Percentiles rank a stretch among this genome's conserved stretches.
Evolutionary conservation across 2,888 invertebrate species (phyloP).

Genomic region (Synanthedon tipuliformis): DNA sequence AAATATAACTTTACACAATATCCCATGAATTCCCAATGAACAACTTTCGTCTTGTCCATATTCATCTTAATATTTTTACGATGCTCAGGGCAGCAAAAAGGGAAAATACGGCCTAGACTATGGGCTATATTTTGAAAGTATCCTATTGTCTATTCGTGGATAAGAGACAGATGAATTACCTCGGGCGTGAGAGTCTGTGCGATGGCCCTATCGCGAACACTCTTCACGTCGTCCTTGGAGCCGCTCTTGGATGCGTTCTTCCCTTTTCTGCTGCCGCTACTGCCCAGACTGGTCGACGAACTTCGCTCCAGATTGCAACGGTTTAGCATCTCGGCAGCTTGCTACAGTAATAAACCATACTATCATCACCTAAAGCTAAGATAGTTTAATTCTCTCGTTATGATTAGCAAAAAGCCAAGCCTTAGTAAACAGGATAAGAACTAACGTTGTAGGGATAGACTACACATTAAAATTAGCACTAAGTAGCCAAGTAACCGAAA

Average conservation of each 20-base stretch:
- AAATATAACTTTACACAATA: too few relatives aligned
- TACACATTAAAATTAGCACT: too few relatives aligned
- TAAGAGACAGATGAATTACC: conserved; percentile 26
- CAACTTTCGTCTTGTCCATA: too few relatives aligned
- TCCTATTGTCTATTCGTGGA: background rate
- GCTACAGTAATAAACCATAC: background rate
- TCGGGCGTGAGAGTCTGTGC: conserved; percentile 61
- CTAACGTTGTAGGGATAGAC: background rate
- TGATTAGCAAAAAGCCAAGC: background rate
- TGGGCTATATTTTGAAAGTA: too few relatives aligned
- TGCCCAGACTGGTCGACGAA: conserved; percentile 56
- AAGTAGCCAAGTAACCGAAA: too few relatives aligned
- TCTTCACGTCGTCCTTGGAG: conserved; percentile 29
- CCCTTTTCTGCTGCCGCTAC: conserved; percentile 49
- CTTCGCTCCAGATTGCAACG: conserved; percentile 68
- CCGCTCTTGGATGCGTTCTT: conserved; percentile 18
- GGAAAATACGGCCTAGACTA: too few relatives aligned
- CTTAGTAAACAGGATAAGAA: background rate
- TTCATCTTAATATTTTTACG: too few relatives aligned
- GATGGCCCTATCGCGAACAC: conserved; percentile 24
- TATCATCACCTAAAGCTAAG: too few relatives aligned
- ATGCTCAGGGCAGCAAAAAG: too few relatives aligned
- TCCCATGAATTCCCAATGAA: too few relatives aligned
- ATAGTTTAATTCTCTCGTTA: too few relatives aligned
- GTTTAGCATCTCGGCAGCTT: conserved; percentile 79